phyloP scores from a whole-genome alignment of 2,113 vertebrate genomes.

The Sarotherodon lohbergeri region DNA sequence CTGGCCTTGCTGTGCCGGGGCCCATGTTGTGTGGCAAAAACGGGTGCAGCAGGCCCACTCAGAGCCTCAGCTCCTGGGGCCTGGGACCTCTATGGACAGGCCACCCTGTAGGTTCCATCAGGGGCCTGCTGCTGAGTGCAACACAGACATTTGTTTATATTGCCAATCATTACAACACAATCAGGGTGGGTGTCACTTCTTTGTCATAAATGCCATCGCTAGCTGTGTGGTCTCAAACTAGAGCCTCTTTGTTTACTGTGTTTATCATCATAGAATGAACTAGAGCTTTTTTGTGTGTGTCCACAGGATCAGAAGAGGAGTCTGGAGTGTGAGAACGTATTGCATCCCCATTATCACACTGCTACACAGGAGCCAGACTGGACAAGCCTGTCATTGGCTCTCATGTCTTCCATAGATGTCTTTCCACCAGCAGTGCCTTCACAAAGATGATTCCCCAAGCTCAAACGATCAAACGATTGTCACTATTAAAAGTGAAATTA shows the following conservation, averaged over 20 bases:
- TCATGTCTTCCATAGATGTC: slow-evolving; percentile 51
- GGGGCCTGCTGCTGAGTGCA: slow-evolving; percentile 50
- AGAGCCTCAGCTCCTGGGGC: slow-evolving; percentile 73
- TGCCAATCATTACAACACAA: slow-evolving; percentile 76
- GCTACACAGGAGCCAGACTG: slow-evolving; percentile 70
- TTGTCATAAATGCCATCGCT: not conserved
- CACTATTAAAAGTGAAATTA: not conserved
- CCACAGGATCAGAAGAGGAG: slow-evolving; percentile 86
- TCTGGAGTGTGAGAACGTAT: slow-evolving; percentile 81
- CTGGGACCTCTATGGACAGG: slow-evolving; percentile 63
- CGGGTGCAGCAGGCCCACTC: slow-evolving; percentile 73
- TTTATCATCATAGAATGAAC: not conserved
- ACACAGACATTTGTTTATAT: slow-evolving; percentile 74
- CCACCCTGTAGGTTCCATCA: slow-evolving; percentile 58
- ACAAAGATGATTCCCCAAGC: slow-evolving; percentile 28
- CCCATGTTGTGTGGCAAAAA: slow-evolving; percentile 81
- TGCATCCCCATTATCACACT: slow-evolving; percentile 68
- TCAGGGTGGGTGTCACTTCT: slow-evolving; percentile 79
- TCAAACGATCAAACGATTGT: not conserved
- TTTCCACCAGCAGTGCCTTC: slow-evolving; percentile 67
- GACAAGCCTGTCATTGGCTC: slow-evolving; percentile 61
- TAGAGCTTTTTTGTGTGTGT: slow-evolving; percentile 39
- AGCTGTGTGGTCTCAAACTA: not conserved
- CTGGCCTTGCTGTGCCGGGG: slow-evolving; percentile 62
- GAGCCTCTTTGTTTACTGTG: not conserved